These are phyloP conservation scores for Alviniconcha strummeri DNA, from an alignment of 2,888 invertebrate species.

Conservation along the genomic window DNA sequence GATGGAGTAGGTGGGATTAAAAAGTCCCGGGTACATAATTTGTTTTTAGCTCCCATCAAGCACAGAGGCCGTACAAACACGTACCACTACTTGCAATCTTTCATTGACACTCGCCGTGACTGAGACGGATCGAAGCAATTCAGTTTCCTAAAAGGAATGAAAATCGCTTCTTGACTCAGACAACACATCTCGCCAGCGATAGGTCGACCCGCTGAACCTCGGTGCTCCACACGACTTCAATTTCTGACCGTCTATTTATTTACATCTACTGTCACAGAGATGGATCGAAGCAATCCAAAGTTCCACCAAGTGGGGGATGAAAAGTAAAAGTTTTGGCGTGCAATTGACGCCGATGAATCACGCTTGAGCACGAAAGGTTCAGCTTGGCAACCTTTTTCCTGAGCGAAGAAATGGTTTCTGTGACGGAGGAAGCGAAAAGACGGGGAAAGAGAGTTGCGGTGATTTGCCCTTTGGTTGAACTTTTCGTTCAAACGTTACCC, in stretches of 20 bases:
- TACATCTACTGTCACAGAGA: constrained; percentile 16
- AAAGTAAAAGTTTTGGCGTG: constrained; percentile 7
- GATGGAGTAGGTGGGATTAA: neutral
- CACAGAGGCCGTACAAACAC: too few relatives aligned
- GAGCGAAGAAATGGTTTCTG: too few relatives aligned
- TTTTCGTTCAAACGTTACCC: too few relatives aligned
- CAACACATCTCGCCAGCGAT: neutral
- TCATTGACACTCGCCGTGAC: neutral
- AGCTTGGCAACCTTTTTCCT: too few relatives aligned
- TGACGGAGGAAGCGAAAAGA: too few relatives aligned
- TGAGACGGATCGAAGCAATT: neutral
- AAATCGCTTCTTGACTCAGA: neutral
- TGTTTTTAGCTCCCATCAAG: too few relatives aligned
- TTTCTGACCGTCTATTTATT: constrained; percentile 18
- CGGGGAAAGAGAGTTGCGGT: too few relatives aligned
- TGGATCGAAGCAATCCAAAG: constrained; percentile 26
- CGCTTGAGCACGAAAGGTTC: too few relatives aligned
- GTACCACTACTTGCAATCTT: too few relatives aligned
- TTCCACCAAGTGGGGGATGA: constrained; percentile 20
- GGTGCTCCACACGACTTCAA: neutral
- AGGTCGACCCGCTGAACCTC: neutral
- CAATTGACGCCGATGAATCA: too few relatives aligned
- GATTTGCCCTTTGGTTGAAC: too few relatives aligned
- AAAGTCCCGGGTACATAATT: too few relatives aligned
- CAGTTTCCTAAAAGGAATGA: constrained; percentile 2